Evolutionary conservation across 2,888 invertebrate genomes (phyloP), one percentile per base, ranked within the genome.

Genomic region (Ecdyonurus torrentis): DNA sequence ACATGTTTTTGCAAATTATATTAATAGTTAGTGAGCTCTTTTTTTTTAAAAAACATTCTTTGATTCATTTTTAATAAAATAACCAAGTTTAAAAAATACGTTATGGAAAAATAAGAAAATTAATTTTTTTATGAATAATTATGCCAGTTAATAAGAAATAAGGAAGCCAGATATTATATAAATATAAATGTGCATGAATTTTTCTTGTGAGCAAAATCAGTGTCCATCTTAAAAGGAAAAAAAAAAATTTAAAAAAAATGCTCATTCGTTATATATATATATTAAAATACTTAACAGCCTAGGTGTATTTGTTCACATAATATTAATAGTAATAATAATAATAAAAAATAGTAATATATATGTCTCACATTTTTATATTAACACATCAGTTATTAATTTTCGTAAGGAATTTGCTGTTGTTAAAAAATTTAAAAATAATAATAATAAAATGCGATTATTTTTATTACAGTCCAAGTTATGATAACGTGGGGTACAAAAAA

Each of bases 351-450:
- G 19, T 53, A 53, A 22, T 53, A 58, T 60, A 60, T 60, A 60
- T 60, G 37, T 60, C 37, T 58, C 37, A 25, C 60, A 25, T 37
- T 60, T 23, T 37, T 25, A 5, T 60, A 37, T 25, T 60, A 25
- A 58, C 24, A 60, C n/a, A 60, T 60, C n/a, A 60, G 37, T 60
- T 60, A 37, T 24, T 37, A 25, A 24, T 24, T 37, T 59, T 59
- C 24, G 23, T 23, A 23, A 25, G 24, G 24, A 18, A 24, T 20
- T 60, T 5, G 20, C 25, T 5, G 23, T 60, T 24, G 24, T 24
- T 22, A 60, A 60, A 60, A 25, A 20, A 24, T 24, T 25, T 20
- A 60, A 25, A 24, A 19, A 60, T 25, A 60, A 23, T 25, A 60
- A 60, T 25, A 37, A 37, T 10, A 37, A 37, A 37, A 37, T 10